Conservation (phyloP, 2,113 vertebrate genomes). For the Nothobranchius furzeri region DNA sequence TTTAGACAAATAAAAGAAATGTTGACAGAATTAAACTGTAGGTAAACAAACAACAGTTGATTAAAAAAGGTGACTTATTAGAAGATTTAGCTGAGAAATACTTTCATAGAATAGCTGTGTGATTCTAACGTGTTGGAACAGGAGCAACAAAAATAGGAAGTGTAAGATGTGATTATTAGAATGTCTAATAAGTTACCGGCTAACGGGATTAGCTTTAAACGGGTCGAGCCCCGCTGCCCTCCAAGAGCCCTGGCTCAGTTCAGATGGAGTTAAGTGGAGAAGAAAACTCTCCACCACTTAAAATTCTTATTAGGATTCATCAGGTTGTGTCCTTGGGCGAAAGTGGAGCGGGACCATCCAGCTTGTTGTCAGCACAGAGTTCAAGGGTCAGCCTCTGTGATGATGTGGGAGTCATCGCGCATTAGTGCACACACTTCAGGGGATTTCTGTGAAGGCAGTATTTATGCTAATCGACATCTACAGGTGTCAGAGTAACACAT, state of each 20-base stretch:
- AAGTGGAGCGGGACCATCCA: neutral
- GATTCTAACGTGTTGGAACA: neutral
- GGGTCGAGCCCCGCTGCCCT: neutral
- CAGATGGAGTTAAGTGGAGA: neutral
- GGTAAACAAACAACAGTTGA: too few relatives aligned
- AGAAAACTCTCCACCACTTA: neutral
- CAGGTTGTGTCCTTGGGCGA: neutral
- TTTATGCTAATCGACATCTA: neutral
- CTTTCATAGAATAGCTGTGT: neutral
- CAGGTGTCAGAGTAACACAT: neutral
- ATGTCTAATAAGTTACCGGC: neutral
- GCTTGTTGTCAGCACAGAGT: neutral
- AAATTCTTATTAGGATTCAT: neutral
- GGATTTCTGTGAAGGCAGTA: neutral
- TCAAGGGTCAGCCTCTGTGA: constrained; percentile 1
- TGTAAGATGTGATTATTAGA: neutral
- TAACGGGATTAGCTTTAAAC: neutral
- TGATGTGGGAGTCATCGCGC: neutral
- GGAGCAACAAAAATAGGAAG: neutral
- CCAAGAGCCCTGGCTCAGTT: neutral
- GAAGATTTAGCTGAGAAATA: too few relatives aligned
- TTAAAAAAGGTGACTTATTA: too few relatives aligned
- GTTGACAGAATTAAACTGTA: too few relatives aligned
- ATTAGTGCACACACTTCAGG: neutral
- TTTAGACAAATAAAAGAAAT: too few relatives aligned